Conservation (phyloP, 92 coral and sea anemone genomes). For the Porites lobata region DNA sequence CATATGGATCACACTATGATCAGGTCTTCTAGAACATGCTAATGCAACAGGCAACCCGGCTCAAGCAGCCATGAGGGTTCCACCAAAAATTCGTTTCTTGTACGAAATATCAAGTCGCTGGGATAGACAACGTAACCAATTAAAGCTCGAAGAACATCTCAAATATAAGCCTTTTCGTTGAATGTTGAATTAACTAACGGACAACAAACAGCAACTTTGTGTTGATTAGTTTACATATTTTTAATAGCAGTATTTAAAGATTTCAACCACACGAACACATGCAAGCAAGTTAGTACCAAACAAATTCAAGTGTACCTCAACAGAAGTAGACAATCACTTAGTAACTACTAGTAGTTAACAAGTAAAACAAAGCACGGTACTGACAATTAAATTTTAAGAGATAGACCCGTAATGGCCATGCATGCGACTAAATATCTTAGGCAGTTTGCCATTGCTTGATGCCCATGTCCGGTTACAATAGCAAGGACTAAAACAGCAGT, state of each 20-base stretch:
- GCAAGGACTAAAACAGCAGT: background rate
- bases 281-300: background rate
- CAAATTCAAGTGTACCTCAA: background rate
- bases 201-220: background rate
- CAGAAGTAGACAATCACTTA: background rate
- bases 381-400: no score
- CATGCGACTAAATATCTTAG: background rate
- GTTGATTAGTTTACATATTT: background rate
- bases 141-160: background rate
- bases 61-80: background rate
- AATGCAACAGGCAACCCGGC: constrained; percentile 55
- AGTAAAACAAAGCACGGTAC: no score
- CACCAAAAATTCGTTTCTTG: background rate
- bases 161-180: background rate
- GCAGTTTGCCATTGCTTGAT: background rate
- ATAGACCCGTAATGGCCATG: background rate
- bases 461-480: background rate
- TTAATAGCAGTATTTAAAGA: background rate
- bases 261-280: background rate
- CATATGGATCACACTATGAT: constrained; percentile 41
- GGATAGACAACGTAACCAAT: no score
- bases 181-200: background rate
- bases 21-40: constrained; percentile 47
- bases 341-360: no score
- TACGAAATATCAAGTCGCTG: background rate